Evolutionary conservation across 1,140 invertebrate species (phyloP), one percentile per base, ranked within the genome.

Genomic region (Drosophila funebris): DNA sequence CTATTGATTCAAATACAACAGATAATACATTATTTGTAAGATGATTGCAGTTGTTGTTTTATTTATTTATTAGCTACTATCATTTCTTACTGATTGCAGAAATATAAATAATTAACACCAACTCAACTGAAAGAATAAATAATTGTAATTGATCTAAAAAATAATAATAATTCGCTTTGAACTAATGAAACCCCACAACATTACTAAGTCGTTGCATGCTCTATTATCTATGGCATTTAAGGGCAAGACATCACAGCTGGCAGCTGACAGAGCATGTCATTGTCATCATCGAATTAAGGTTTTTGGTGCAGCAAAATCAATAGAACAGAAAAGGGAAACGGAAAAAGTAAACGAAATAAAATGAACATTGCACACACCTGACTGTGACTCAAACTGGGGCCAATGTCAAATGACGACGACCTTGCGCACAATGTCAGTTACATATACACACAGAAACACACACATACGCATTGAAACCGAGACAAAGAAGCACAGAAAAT

Each of bases 391-490:
- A 39, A 31, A 41, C 39, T 18, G 29, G 36, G 73, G 61, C 64
- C 81, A 85, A 84, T 84, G 81, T 71, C 81, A 81, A 81, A 54
- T 61, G 70, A 61, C 79, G 70, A 61, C 79, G 74, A 87, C 81
- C 81, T 85, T 85, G 81, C 43, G 44, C 46, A 39, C 69, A 71
- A 71, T 87, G 77, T 41, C 68, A 69, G 46, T 18, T 4, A 27
- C 22, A 22, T 48, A 64, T 41, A 57, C 16, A 31, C n/a, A 54
- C 14, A 54, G 13, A 53, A 13, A 46, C 27, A 61, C 13, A 18
- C 18, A 1, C 27, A 44, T 13, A 27, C 29, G 31, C 37, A 70
- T 37, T 29, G 39, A 53, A 27, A 31, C 6, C 11, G 16, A 46
- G 54, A 66, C 63, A 71, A 66, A 52, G 36, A 27, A 8, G 43